Evolutionary conservation across 2,888 invertebrate species (phyloP).

Genomic region (Drosophila phalerata): DNA sequence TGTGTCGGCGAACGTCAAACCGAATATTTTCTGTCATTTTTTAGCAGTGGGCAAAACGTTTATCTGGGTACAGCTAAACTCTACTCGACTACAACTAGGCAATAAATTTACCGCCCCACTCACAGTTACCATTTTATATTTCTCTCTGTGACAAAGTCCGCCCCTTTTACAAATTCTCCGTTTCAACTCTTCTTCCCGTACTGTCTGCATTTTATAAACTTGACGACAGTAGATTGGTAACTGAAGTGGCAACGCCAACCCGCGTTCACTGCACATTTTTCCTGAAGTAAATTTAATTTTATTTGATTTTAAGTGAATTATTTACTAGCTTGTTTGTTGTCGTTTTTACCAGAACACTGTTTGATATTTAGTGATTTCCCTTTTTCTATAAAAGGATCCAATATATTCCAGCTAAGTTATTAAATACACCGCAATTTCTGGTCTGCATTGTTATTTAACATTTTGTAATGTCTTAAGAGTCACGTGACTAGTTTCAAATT

Average conservation of each 20-base stretch:
- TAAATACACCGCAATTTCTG: neutral
- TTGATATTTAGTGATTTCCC: conserved; percentile 8
- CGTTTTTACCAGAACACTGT: conserved; percentile 29
- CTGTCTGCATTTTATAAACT: conserved; percentile 44
- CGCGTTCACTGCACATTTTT: conserved; percentile 55
- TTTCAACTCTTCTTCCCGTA: conserved; percentile 4
- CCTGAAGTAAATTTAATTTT: conserved; percentile 70
- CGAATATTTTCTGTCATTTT: neutral
- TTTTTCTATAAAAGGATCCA: neutral
- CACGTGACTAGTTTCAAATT: neutral
- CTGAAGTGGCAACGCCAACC: conserved; percentile 42
- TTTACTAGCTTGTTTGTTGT: conserved; percentile 56
- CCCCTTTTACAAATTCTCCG: conserved; percentile 6
- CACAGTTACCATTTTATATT: conserved; percentile 8
- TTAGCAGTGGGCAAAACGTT: conserved; percentile 3
- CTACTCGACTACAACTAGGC: conserved; percentile 8
- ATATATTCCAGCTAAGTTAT: neutral
- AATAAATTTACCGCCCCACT: conserved; percentile 12
- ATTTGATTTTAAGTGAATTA: conserved; percentile 78
- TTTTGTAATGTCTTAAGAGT: neutral
- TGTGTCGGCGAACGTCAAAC: neutral
- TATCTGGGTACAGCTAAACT: neutral
- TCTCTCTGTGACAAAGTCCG: neutral
- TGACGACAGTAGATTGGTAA: conserved; percentile 17
- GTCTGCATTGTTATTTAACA: neutral